A percentile compares a stretch with the other conserved stretches of the same genome.
phyloP scores from a whole-genome alignment of 2,888 invertebrate genomes.

The Cephus sareptanus region DNA sequence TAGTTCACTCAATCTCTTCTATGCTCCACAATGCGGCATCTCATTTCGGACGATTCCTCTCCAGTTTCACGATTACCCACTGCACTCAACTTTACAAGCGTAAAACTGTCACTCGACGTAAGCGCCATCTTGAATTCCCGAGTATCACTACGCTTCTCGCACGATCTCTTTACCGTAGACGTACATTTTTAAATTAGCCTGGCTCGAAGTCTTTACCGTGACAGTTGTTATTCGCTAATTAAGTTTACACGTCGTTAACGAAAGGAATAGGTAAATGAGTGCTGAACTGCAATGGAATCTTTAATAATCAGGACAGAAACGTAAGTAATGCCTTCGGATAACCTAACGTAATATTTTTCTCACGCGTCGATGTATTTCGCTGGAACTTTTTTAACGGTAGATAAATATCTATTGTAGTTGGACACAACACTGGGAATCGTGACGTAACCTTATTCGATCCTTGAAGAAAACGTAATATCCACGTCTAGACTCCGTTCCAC shows the following conservation, averaged over 20 bases:
- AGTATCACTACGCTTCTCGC: not conserved
- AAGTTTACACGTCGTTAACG: conserved; percentile 41
- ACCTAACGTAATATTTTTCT: not conserved
- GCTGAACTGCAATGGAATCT: not conserved
- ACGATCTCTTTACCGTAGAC: not conserved
- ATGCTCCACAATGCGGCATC: not conserved
- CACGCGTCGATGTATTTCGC: not conserved
- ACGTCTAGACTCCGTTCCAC: conserved; percentile 15
- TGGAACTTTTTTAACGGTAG: not conserved
- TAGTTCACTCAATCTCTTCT: not conserved
- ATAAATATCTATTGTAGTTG: conserved; percentile 24
- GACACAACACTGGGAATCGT: conserved; percentile 23
- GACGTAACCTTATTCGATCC: conserved; percentile 17
- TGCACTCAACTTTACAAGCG: not conserved
- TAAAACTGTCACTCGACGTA: not conserved
- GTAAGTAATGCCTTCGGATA: not conserved
- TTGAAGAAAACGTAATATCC: conserved; percentile 26
- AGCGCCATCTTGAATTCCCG: not conserved
- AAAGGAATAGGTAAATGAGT: not conserved
- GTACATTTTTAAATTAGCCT: not conserved
- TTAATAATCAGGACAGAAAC: not conserved
- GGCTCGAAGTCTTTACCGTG: not conserved
- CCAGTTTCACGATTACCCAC: not conserved
- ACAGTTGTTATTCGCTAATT: conserved; percentile 39
- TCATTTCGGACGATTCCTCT: not conserved